A percentile compares a stretch with the other conserved stretches of the same genome.
phyloP scores from a whole-genome alignment of 2,888 invertebrate species.

The Mimumesa dahlbomi region DNA sequence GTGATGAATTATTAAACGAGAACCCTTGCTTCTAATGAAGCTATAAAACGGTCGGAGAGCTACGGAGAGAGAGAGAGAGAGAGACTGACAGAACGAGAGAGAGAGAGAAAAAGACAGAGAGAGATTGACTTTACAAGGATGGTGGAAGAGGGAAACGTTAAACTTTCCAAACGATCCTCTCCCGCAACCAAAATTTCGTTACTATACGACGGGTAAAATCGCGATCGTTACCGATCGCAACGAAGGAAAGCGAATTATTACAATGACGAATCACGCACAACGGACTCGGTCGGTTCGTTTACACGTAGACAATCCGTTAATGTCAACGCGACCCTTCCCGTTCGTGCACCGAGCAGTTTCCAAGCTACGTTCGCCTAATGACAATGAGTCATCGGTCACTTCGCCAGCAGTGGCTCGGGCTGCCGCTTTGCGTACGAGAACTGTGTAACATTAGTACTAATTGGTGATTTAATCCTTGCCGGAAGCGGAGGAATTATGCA shows the following conservation, averaged over 20 bases:
- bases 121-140: constrained; percentile 1
- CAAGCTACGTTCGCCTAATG: constrained; percentile 50
- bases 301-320: constrained; percentile 55
- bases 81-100: constrained; percentile 13
- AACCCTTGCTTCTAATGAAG: constrained; percentile 73
- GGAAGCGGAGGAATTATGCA: constrained; percentile 41
- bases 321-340: constrained; percentile 38
- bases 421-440: constrained; percentile 21
- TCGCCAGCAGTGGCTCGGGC: constrained; percentile 34
- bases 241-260: constrained; percentile 45
- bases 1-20: constrained; percentile 75
- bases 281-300: constrained; percentile 26
- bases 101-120: neutral
- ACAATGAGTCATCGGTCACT: constrained; percentile 63
- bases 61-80: constrained; percentile 19
- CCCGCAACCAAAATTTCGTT: constrained; percentile 12
- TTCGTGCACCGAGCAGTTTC: constrained; percentile 34
- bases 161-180: constrained; percentile 4
- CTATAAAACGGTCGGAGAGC: constrained; percentile 68
- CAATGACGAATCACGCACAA: constrained; percentile 51
- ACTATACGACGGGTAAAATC: neutral
- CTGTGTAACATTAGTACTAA: constrained; percentile 42
- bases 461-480: constrained; percentile 57
- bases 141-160: too few species aligned
- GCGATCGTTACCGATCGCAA: neutral